Percentiles rank a stretch among this genome's conserved stretches.
Conservation (phyloP, 2,888 invertebrate species). For the Stenodera caucasica region DNA sequence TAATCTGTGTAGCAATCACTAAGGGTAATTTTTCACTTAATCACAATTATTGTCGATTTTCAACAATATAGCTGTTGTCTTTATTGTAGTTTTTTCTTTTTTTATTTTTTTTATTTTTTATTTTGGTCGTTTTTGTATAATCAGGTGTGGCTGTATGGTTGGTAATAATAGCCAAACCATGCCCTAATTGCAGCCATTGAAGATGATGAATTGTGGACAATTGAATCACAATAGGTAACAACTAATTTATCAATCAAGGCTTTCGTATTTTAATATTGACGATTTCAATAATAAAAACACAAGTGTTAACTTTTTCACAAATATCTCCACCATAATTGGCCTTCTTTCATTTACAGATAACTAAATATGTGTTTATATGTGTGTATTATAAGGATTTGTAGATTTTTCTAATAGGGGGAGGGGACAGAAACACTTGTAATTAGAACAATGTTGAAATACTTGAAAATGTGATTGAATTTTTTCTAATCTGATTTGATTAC, state of each 20-base stretch:
- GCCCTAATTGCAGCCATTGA: neutral
- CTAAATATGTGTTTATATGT: neutral
- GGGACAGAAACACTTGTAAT: neutral
- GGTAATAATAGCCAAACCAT: neutral
- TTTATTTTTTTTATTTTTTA: neutral
- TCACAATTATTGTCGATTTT: neutral
- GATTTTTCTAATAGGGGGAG: neutral
- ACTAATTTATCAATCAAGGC: neutral
- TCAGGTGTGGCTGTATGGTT: neutral
- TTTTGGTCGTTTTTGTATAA: neutral
- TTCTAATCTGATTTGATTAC: too few relatives aligned
- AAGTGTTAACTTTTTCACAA: constrained; percentile 1
- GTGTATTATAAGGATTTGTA: neutral
- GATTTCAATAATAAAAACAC: neutral
- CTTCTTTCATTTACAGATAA: neutral
- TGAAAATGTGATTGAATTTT: too few relatives aligned
- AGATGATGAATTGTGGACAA: neutral
- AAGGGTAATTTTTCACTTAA: neutral
- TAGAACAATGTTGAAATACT: too few relatives aligned
- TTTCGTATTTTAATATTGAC: neutral
- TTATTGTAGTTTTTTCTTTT: neutral
- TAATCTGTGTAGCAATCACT: neutral
- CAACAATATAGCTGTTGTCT: neutral
- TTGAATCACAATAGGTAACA: neutral
- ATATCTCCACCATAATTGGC: neutral